Evolutionary conservation across 2,888 invertebrate genomes (phyloP).

Genomic region (Nipponacmea schrenckii): DNA sequence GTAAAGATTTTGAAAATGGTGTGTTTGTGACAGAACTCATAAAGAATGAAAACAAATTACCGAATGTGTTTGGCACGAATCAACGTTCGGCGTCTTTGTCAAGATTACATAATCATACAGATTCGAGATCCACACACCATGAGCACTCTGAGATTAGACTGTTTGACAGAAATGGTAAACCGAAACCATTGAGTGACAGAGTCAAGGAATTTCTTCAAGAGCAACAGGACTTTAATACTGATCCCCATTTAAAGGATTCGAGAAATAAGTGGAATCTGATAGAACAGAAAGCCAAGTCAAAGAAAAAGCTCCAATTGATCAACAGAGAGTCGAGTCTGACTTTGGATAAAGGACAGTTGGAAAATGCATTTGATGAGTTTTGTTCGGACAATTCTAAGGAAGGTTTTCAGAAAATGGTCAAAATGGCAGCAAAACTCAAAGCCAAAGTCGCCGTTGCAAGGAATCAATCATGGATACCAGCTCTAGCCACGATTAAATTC

Average conservation of each 20-base stretch:
- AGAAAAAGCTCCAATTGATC: conserved; percentile 20
- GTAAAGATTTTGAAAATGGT: background rate
- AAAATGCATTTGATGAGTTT: conserved; percentile 48
- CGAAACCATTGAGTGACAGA: conserved; percentile 19
- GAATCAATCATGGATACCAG: conserved; percentile 40
- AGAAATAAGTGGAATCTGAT: background rate
- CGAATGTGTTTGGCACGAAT: background rate
- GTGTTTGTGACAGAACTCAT: background rate
- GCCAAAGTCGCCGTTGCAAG: conserved; percentile 38
- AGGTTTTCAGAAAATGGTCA: conserved; percentile 41
- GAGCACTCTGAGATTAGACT: background rate
- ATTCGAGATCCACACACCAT: background rate
- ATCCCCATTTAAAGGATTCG: background rate
- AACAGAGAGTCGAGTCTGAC: conserved; percentile 28
- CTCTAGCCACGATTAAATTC: conserved; percentile 30
- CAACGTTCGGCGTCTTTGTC: background rate
- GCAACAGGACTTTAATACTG: conserved; percentile 24
- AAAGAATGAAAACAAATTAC: background rate
- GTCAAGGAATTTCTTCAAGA: conserved; percentile 27
- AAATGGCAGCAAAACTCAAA: conserved; percentile 47
- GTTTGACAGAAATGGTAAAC: background rate
- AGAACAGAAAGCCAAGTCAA: conserved; percentile 22
- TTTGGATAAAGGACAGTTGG: conserved; percentile 35
- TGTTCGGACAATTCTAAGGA: conserved; percentile 37
- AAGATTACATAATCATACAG: background rate